Evolutionary conservation across 2,888 invertebrate species (phyloP), one percentile per base, ranked within the genome.

Genomic region (Epinotia bilunana): DNA sequence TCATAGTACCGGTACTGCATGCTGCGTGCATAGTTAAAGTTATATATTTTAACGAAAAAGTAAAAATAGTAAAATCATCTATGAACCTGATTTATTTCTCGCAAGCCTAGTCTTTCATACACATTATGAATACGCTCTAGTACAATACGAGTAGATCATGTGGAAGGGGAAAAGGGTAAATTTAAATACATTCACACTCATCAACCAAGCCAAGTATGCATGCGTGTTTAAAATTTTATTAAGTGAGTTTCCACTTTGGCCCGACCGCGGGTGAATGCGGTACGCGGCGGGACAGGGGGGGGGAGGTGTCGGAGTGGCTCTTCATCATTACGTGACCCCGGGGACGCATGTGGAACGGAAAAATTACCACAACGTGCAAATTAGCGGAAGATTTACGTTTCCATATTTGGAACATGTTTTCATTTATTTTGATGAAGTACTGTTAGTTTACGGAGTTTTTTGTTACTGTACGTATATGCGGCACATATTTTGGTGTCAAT

Each of bases 161-260:
- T 23, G 23, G 20, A 64, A 23, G 39, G 11, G 12, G 67, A 57
- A 43, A 68, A 33, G 13, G 11, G 18, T 6, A 53, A 62, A 20
- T 49, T 43, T 55, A 53, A 62, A 53, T 55, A 63, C 53, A 39
- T 64, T 58, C 18, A 28, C 18, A 65, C 72, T 28, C 58, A 72
- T 64, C 58, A 58, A 46, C 46, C 43, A 46, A 68, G 70, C 64
- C 53, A 43, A 46, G 65, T 68, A 72, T 53, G 72, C 70, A 74
- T 72, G 78, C 75, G 77, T 65, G 74, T 75, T 72, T 76, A 74
- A 78, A 78, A 79, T 80, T 79, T 74, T 77, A 79, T 80, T 80
- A 78, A 79, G 76, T 74, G 73, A 72, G 69, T 63, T 77, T 76
- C 46, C 76, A 62, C 64, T 76, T 46, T 46, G 13, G 39, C 74